Percentiles rank a stretch among this genome's conserved stretches.
Conservation (phyloP, 2,797 vertebrate genomes). For the Avahi laniger region DNA sequence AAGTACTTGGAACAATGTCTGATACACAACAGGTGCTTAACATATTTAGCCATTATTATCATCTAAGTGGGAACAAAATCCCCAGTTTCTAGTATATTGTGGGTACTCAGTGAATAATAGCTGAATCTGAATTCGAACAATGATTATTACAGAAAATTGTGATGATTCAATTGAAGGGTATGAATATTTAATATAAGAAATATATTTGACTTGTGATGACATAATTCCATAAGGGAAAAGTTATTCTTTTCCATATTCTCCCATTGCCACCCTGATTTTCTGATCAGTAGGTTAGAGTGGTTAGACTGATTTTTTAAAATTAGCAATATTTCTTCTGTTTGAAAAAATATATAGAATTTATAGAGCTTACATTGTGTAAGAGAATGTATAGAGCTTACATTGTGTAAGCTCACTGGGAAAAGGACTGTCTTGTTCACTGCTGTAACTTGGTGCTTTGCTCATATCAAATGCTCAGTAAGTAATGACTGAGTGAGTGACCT, state of each 20-base stretch:
- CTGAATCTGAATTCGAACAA: neutral
- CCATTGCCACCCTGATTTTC: neutral
- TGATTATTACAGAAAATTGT: neutral
- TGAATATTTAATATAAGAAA: neutral
- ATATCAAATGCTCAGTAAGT: neutral
- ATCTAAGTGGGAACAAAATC: neutral
- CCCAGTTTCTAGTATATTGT: neutral
- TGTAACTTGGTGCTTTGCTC: neutral
- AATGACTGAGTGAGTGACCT: neutral
- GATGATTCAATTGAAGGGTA: neutral
- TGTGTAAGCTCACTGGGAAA: neutral
- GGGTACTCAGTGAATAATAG: neutral
- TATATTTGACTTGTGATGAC: neutral
- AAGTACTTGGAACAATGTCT: neutral
- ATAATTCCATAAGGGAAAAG: neutral
- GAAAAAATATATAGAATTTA: neutral
- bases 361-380: too few relatives aligned
- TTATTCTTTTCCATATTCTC: neutral
- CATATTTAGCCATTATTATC: neutral
- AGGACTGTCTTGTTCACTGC: neutral
- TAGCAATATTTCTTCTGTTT: neutral
- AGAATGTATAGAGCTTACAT: too few relatives aligned
- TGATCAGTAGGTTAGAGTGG: neutral
- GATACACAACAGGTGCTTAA: neutral
- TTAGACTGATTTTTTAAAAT: neutral